phyloP scores from a whole-genome alignment of 2,888 invertebrate genomes.

The Chaetoderma sp. region DNA sequence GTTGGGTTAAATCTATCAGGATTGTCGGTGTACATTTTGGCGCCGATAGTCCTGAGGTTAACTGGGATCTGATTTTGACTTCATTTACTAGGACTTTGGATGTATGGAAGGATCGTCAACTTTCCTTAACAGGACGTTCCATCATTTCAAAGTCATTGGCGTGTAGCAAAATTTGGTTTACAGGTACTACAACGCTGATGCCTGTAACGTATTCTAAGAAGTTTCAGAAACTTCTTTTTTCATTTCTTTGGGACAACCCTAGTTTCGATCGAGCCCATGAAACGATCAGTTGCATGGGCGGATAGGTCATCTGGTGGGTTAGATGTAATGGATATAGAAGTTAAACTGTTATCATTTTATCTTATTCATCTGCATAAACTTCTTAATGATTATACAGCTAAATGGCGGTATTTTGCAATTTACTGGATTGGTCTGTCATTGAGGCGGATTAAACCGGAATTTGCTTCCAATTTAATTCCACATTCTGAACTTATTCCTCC shows the following conservation, averaged over 20 bases:
- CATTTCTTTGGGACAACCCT: not conserved
- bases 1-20: not conserved
- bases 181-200: not conserved
- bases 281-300: not conserved
- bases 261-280: not conserved
- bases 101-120: slow-evolving; percentile 2
- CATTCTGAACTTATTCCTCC: slow-evolving; percentile 22
- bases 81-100: not conserved
- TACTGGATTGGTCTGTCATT: slow-evolving; percentile 30
- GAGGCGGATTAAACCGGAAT: not conserved
- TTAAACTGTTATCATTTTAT: slow-evolving; percentile 1
- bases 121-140: slow-evolving; percentile 3
- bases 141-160: slow-evolving; percentile 1
- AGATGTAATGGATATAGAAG: slow-evolving; percentile 2
- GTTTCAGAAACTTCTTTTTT: not conserved
- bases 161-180: slow-evolving; percentile 7
- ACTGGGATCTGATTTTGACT: not conserved
- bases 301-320: not conserved
- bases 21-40: slow-evolving; percentile 2
- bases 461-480: slow-evolving; percentile 15
- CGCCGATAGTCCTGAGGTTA: not conserved
- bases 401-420: slow-evolving; percentile 28
- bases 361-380: slow-evolving; percentile 16
- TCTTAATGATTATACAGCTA: slow-evolving; percentile 6
- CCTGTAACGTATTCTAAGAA: not conserved